Percentiles rank a stretch among this genome's conserved stretches.
Conservation (phyloP, 92 coral and sea anemone genomes). For the Heteractis magnifica region DNA sequence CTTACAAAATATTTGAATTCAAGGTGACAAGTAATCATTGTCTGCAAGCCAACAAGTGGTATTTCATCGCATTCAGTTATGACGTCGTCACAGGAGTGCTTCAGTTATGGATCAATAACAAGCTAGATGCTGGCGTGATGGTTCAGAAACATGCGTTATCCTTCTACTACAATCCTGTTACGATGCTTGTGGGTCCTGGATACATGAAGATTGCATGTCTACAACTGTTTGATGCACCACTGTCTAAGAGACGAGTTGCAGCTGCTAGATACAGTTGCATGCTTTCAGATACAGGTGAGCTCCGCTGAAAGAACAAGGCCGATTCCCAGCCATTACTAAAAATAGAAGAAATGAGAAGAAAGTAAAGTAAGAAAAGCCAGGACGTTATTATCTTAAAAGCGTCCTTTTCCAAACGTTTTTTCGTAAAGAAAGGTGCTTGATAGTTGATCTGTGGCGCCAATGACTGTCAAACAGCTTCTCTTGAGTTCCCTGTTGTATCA, state of each 20-base stretch:
- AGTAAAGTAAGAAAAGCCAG: too few relatives aligned
- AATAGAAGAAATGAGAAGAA: too few relatives aligned
- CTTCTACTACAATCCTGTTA: background rate
- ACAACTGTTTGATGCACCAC: constrained; percentile 2
- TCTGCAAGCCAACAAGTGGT: background rate
- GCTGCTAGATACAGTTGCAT: constrained; percentile 1
- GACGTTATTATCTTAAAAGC: too few relatives aligned
- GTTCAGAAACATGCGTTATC: background rate
- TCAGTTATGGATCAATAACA: background rate
- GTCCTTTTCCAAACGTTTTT: too few relatives aligned
- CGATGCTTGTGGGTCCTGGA: background rate
- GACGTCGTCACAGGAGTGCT: background rate
- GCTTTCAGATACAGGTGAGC: background rate
- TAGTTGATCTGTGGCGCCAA: too few relatives aligned
- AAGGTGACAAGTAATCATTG: background rate
- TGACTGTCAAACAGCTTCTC: too few relatives aligned
- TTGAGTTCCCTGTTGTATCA: too few relatives aligned
- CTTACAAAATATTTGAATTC: background rate
- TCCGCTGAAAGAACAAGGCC: too few relatives aligned
- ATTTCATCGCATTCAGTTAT: background rate
- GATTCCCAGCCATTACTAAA: too few relatives aligned
- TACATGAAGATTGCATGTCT: background rate
- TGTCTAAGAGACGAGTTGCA: background rate
- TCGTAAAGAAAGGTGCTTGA: too few relatives aligned
- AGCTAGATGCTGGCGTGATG: background rate